Conservation (phyloP, 2,888 invertebrate species). For the Heliconius sara region DNA sequence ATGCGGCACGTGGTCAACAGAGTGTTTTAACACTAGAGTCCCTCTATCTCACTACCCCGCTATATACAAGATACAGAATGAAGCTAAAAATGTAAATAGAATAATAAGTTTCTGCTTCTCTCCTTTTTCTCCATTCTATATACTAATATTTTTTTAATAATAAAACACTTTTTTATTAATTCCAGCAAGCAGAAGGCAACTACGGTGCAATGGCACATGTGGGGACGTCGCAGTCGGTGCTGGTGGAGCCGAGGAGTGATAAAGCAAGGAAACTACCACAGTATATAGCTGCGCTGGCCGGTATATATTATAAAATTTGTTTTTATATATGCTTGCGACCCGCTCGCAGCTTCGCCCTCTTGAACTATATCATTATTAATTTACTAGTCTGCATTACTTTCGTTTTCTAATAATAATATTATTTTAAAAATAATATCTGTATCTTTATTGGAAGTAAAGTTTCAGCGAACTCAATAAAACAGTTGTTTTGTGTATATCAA, state of each 20-base stretch:
- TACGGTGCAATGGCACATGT: slow-evolving; percentile 82
- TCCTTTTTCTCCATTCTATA: neutral
- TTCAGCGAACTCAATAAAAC: too few species aligned
- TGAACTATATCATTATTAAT: too few species aligned
- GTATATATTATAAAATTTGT: slow-evolving; percentile 58
- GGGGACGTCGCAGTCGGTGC: slow-evolving; percentile 84
- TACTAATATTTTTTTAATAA: neutral
- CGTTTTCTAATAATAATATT: too few species aligned
- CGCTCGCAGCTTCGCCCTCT: too few species aligned
- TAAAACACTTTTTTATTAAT: slow-evolving; percentile 47
- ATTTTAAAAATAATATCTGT: too few species aligned
- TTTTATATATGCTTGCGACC: neutral
- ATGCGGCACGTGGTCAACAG: too few species aligned
- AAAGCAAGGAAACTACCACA: slow-evolving; percentile 84
- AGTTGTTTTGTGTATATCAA: too few species aligned
- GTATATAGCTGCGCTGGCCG: slow-evolving; percentile 86
- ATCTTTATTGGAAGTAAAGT: too few species aligned
- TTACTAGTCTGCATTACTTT: too few species aligned
- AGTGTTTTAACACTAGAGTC: too few species aligned
- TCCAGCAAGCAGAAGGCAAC: slow-evolving; percentile 67
- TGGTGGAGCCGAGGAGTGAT: slow-evolving; percentile 74
- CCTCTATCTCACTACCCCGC: too few species aligned
- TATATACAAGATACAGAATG: too few species aligned
- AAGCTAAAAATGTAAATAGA: neutral
- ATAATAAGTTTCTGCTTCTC: neutral